Evolutionary conservation across 2,888 invertebrate species (phyloP), one percentile per base, ranked within the genome.

Genomic region (Linyphia triangularis): DNA sequence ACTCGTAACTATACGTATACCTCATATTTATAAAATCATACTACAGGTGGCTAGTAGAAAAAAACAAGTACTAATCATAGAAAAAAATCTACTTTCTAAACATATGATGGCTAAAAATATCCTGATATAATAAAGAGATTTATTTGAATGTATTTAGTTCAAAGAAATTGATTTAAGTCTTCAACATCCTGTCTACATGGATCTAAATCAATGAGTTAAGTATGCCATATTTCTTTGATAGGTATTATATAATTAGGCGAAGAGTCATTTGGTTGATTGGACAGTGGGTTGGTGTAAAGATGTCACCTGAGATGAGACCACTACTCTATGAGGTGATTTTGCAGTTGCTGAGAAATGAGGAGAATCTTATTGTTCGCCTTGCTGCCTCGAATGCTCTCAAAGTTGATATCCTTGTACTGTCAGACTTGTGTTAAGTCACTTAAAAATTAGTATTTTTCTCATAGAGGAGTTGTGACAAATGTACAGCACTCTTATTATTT

Each of bases 341-440:
- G 26, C 95, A 95, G 91, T 94, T 97, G 26, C 93, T 98, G 70
- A 94, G 94, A 59, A 91, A 94, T 0, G 95, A 95, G 59, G 97
- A 98, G 92, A 98, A 98, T 92, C 95, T 97, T 92, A 97, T 97
- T 1, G 97, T 98, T 37, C 95, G 97, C 91, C 93, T 98, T 89
- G 96, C 97, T 1, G 96, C 98, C 5, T 96, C 97, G 0, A 95
- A 96, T 90, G 96, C 98, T 0, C 93, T 99, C 5, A 95, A 96
- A 92, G 95, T 95, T 91, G 96, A 93, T 93, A 93, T 93, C 93
- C 93, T 93, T 93, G 91, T 61, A 24, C 10, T 40, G 33, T 30
- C 1, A 24, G 7, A 26, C 26, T 28, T 63, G 6, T 28, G 30
- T 3, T n/a, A 43, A n/a, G 13, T 43, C 43, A 16, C n/a, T 43